A percentile compares a stretch with the other conserved stretches of the same genome.
Conservation (phyloP, 2,888 invertebrate species). For the Lepeophtheirus nordmannii region DNA sequence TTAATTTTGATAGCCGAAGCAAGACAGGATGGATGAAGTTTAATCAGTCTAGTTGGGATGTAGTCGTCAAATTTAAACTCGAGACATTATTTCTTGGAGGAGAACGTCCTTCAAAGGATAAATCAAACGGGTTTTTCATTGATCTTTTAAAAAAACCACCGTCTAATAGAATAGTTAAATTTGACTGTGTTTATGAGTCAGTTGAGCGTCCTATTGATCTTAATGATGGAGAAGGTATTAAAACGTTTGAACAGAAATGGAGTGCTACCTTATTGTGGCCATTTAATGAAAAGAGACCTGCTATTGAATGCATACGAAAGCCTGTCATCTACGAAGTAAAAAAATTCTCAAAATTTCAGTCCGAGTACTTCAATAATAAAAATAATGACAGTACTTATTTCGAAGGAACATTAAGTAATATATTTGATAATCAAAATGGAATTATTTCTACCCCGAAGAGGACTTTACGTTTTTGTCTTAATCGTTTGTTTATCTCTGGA, state of each 20-base stretch:
- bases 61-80: background rate
- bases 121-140: background rate
- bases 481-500: too few relatives aligned
- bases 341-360: background rate
- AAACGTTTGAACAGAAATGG: background rate
- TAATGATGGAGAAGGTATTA: background rate
- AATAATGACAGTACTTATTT: too few relatives aligned
- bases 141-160: background rate
- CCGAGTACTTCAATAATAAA: too few relatives aligned
- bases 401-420: too few relatives aligned
- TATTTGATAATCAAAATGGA: too few relatives aligned
- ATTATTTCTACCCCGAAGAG: too few relatives aligned
- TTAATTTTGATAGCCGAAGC: background rate
- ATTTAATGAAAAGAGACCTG: background rate
- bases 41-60: background rate
- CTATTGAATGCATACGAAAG: background rate
- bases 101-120: background rate
- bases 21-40: background rate
- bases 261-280: background rate
- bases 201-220: background rate
- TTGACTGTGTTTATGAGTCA: background rate
- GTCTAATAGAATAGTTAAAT: background rate
- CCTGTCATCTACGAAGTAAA: background rate
- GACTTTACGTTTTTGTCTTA: too few relatives aligned
- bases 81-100: background rate